Evolutionary conservation across 2,113 vertebrate species (phyloP).

Genomic region (Lutjanus erythropterus): DNA sequence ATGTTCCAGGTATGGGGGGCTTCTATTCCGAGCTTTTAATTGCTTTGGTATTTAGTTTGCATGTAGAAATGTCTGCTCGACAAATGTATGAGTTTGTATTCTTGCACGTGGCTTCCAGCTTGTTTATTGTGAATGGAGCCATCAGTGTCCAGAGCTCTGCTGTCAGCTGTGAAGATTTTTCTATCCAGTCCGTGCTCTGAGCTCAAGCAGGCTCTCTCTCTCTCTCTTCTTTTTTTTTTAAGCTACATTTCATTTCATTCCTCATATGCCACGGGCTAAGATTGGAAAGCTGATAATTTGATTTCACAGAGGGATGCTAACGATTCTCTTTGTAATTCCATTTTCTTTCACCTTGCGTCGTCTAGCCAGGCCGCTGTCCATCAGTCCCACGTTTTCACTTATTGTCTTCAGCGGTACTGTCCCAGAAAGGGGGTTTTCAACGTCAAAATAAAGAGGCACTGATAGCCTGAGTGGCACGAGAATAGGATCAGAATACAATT

Average conservation of each 20-base stretch:
- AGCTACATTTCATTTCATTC: conserved; percentile 40
- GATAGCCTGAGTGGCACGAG: background rate
- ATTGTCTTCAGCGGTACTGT: conserved; percentile 26
- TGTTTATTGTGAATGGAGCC: conserved; percentile 15
- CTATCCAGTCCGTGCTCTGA: conserved; percentile 7
- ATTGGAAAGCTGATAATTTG: conserved; percentile 77
- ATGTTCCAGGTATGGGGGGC: conserved; percentile 20
- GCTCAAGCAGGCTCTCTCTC: background rate
- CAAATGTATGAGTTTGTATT: background rate
- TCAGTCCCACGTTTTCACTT: conserved; percentile 37
- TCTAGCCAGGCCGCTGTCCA: conserved; percentile 35
- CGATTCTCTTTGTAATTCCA: conserved; percentile 64
- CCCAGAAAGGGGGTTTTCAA: conserved; percentile 13
- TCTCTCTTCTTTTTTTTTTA: too few relatives aligned
- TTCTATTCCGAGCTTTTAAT: conserved; percentile 11
- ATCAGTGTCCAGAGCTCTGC: background rate
- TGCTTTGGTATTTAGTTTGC: conserved; percentile 26
- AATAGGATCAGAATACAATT: conserved; percentile 31
- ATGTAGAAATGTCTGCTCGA: conserved; percentile 7
- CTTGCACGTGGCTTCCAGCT: background rate
- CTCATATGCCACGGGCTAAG: conserved; percentile 58
- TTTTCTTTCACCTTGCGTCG: conserved; percentile 59
- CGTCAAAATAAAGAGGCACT: conserved; percentile 11
- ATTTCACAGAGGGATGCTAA: conserved; percentile 76
- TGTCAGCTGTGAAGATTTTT: conserved; percentile 8